Percentiles rank a stretch among this genome's conserved stretches.
Conservation (phyloP, 2,888 invertebrate species). For the Synanthedon andrenaeformis region DNA sequence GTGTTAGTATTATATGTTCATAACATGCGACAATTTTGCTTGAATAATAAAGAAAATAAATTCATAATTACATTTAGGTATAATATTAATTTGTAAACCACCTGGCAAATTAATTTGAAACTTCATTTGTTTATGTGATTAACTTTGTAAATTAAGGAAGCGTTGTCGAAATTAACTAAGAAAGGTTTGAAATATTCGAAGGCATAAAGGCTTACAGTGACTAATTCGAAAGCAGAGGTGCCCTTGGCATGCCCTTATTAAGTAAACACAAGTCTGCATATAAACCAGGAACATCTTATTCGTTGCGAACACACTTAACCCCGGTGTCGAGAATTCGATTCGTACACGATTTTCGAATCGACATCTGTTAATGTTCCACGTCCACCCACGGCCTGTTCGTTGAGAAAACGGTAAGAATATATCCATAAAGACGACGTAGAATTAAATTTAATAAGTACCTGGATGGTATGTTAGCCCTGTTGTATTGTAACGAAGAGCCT, state of each 20-base stretch:
- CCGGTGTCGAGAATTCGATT: conserved; percentile 44
- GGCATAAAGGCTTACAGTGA: not conserved
- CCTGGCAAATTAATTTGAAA: too few species aligned
- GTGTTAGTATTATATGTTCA: too few species aligned
- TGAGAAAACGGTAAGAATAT: conserved; percentile 2
- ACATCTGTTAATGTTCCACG: conserved; percentile 47
- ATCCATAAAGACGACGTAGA: conserved; percentile 5
- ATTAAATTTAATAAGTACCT: not conserved
- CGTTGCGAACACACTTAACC: conserved; percentile 49
- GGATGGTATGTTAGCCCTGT: not conserved
- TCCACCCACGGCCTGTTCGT: conserved; percentile 37
- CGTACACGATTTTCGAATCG: conserved; percentile 42
- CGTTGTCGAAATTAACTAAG: too few species aligned
- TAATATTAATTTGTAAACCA: too few species aligned
- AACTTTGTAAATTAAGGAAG: too few species aligned
- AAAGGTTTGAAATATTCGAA: too few species aligned
- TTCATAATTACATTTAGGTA: too few species aligned
- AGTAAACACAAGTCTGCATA: not conserved
- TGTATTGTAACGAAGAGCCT: too few species aligned
- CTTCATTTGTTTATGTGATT: too few species aligned
- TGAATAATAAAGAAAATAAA: too few species aligned
- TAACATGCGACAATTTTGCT: too few species aligned
- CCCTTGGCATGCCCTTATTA: not conserved
- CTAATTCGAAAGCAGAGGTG: not conserved
- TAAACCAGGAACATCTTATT: conserved; percentile 42